A percentile compares a stretch with the other conserved stretches of the same genome.
phyloP scores from a whole-genome alignment of 2,888 invertebrate genomes.

The Drosophila mulleri region DNA sequence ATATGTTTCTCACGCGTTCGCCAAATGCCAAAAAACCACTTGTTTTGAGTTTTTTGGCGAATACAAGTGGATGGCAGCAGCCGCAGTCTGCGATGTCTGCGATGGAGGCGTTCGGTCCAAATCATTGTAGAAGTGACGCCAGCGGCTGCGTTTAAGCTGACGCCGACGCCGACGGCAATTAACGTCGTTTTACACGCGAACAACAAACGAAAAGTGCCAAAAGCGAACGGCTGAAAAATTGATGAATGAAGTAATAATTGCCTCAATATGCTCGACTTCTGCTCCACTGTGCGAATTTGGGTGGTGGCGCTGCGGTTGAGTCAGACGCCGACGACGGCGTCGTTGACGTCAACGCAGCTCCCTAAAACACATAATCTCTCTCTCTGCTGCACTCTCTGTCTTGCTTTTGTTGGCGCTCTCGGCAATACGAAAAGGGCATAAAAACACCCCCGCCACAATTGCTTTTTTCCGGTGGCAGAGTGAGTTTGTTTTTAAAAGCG shows the following conservation, averaged over 20 bases:
- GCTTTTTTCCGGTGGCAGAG: conserved; percentile 51
- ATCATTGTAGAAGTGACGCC: conserved; percentile 36
- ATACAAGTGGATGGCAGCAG: conserved; percentile 14
- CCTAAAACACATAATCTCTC: conserved; percentile 32
- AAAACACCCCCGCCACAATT: conserved; percentile 66
- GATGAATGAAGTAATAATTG: conserved; percentile 72
- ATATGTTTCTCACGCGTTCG: conserved; percentile 56
- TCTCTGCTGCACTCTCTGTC: conserved; percentile 8
- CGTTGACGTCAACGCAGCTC: conserved; percentile 64
- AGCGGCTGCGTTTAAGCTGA: conserved; percentile 7
- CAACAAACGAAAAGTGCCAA: conserved; percentile 31
- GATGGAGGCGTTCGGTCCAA: conserved; percentile 3
- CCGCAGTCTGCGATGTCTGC: not conserved
- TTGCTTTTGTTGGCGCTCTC: conserved; percentile 26
- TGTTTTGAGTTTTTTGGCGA: conserved; percentile 47
- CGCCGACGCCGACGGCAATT: conserved; percentile 32
- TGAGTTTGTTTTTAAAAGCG: conserved; percentile 26
- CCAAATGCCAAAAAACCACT: conserved; percentile 54
- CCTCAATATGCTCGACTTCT: conserved; percentile 43
- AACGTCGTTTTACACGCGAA: conserved; percentile 38
- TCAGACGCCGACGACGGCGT: conserved; percentile 38
- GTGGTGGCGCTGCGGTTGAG: conserved; percentile 68
- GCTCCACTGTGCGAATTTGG: conserved; percentile 73
- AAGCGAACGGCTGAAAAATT: conserved; percentile 44
- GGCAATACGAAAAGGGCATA: conserved; percentile 32